phyloP scores from a whole-genome alignment of 2,797 vertebrate genomes.

The Sylvia borin region DNA sequence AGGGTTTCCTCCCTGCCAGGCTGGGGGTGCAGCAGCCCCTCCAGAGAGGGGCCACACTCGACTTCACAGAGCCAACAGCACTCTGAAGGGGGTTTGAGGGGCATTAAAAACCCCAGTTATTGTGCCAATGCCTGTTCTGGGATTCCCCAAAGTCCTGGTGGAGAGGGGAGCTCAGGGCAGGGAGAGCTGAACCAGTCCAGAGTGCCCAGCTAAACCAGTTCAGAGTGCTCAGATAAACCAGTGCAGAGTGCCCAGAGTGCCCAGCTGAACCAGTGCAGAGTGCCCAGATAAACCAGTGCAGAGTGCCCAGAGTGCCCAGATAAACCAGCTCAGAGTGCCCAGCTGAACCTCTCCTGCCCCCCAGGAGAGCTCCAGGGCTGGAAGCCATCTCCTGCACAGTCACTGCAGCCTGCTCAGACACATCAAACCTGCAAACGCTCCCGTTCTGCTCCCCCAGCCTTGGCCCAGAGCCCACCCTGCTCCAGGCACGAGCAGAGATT shows the following conservation, averaged over 20 bases:
- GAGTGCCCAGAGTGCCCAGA: no score
- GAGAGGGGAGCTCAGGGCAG: not conserved
- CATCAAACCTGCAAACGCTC: accelerated
- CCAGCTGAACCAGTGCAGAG: no score
- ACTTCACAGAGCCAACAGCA: accelerated
- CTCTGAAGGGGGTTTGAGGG: accelerated
- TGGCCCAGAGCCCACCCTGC: not conserved
- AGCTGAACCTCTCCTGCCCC: no score
- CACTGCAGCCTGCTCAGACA: not conserved
- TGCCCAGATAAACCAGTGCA: no score
- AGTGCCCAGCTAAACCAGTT: no score
- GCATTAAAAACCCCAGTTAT: accelerated
- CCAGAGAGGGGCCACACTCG: accelerated
- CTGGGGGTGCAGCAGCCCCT: not conserved
- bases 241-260: no score
- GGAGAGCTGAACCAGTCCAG: accelerated
- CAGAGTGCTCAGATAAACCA: no score
- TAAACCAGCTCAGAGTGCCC: no score
- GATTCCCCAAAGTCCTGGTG: accelerated
- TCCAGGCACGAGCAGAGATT: accelerated
- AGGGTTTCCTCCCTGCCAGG: not conserved
- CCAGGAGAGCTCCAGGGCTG: accelerated
- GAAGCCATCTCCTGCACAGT: accelerated
- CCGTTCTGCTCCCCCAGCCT: no score
- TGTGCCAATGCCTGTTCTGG: accelerated